Base-by-base conservation (phyloP, 2,888 invertebrate genomes). In the Horisme vitalbata region DNA sequence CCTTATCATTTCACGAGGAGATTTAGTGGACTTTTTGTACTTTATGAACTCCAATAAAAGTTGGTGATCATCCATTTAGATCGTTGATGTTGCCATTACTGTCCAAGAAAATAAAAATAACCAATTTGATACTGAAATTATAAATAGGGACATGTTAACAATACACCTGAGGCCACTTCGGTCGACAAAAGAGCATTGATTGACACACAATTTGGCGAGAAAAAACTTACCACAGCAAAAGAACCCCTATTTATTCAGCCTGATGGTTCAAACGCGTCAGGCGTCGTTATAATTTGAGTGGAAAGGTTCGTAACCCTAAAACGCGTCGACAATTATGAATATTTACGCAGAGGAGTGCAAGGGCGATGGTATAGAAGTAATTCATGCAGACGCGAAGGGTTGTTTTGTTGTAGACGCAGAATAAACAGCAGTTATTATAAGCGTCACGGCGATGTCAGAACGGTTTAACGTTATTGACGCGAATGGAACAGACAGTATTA, bases 1-100 rank as follows among this genome's bases (percentile, higher is more conserved):
- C 75, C 75, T 76, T 75, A 80, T 81, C 76, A 74, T 79, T 79
- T 78, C 77, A 72, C 45, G 63, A 63, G 44, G 63, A 77, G 78
- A 82, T 83, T 83, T 81, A 83, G 63, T 75, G 66, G 63, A 71
- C 63, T 65, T 69, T 68, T 70, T 65, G 61, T 61, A 65, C 69
- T 72, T 75, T 76, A 79, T 56, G 46, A 56, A 56, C 52, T 52
- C 48, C 52, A 52, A 56, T 54, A 79, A 74, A 80, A 74, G 61
- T 61, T 68, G 51, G 50, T 44, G 55, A 63, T 68, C 65, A 69
- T 68, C 66, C 67, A 69, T 61, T 65, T 61, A 37, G 39, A 54
- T 39, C 46, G 34, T 10, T 13, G 50, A 52, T 52, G 41, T 46
- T 50, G 41, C 44, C 39, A 56, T 59, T 46, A 52, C 31, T 34